Conservation (phyloP, 2,113 vertebrate genomes). For the Spea bombifrons region DNA sequence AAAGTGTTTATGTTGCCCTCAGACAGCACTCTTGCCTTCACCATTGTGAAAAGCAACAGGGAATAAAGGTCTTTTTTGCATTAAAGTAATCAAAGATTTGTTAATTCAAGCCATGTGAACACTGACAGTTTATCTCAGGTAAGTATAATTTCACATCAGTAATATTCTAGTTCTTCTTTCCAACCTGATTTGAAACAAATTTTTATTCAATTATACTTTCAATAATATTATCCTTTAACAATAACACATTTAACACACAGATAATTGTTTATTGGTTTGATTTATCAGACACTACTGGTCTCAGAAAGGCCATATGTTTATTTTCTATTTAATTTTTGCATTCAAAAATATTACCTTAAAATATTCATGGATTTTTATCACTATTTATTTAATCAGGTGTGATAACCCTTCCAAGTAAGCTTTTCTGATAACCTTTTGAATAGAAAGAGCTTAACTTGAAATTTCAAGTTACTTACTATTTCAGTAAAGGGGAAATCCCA, state of each 20-base stretch:
- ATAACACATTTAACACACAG: background rate
- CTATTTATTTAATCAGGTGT: conserved; percentile 26
- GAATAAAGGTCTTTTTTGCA: no score
- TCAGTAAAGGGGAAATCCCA: no score
- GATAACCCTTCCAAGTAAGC: conserved; percentile 18
- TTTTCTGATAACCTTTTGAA: conserved; percentile 21
- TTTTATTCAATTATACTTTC: background rate
- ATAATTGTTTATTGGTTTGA: conserved; percentile 45
- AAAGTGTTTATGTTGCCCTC: no score
- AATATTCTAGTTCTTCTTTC: no score
- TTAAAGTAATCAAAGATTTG: no score
- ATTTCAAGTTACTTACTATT: background rate
- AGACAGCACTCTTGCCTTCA: no score
- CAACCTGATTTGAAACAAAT: no score
- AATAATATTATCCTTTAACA: conserved; percentile 14
- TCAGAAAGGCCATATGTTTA: conserved; percentile 46
- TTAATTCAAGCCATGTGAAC: no score
- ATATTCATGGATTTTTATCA: conserved; percentile 38
- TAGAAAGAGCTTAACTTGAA: conserved; percentile 25
- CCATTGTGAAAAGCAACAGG: no score
- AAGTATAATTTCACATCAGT: no score
- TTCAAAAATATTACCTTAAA: conserved; percentile 45
- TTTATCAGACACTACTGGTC: conserved; percentile 42
- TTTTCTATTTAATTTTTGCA: conserved; percentile 40
- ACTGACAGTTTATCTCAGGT: no score